Evolutionary conservation across 2,797 vertebrate genomes (phyloP).

Genomic region (Pangasius macronema): DNA sequence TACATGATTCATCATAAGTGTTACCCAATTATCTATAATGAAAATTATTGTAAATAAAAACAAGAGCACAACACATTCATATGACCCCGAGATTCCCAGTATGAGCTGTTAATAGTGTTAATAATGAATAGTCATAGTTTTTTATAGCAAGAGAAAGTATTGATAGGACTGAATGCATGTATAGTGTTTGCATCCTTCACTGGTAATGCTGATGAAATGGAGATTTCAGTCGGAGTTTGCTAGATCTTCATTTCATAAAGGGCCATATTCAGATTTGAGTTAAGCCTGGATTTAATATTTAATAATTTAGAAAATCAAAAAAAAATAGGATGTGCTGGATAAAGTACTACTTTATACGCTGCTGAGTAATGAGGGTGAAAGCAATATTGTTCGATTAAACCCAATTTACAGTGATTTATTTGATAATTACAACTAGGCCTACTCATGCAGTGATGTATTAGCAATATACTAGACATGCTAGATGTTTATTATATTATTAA

Average conservation of each 20-base stretch:
- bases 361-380: too few species aligned
- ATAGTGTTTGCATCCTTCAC: neutral
- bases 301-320: neutral
- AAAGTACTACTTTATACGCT: neutral
- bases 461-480: neutral
- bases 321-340: neutral
- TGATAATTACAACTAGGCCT: neutral
- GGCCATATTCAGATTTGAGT: constrained; percentile 10
- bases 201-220: neutral
- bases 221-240: neutral
- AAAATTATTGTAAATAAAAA: constrained; percentile 5
- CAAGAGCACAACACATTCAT: neutral
- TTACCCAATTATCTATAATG: neutral
- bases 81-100: neutral
- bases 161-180: constrained; percentile 8
- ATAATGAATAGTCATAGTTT: constrained; percentile 19
- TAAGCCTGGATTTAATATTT: neutral
- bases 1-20: neutral
- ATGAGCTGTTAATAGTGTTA: constrained; percentile 17
- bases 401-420: neutral
- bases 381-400: neutral
- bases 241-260: neutral
- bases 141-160: neutral
- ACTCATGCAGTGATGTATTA: neutral
- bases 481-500: neutral